Evolutionary conservation across 2,888 invertebrate genomes (phyloP), one percentile per base, ranked within the genome.

Genomic region (Diplazon laetatorius): DNA sequence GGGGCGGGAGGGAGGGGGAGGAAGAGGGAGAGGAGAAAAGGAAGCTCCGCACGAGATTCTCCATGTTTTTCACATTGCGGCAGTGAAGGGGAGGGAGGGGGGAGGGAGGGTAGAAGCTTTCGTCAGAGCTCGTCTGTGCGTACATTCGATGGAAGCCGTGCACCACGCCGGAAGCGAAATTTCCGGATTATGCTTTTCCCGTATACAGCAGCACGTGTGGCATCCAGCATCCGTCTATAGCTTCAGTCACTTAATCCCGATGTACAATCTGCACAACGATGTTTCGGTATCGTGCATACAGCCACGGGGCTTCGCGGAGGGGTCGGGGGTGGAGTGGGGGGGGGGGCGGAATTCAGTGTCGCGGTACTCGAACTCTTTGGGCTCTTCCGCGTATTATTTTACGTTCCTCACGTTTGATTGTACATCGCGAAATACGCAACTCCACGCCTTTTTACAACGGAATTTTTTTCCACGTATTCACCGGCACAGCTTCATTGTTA

Each of bases 151-250:
- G 22, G 16, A 39, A 52, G 39, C 42, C 35, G 44, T 8, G 18
- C 52, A 12, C 52, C 55, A 57, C 20, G 80, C 83, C 83, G 81
- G 84, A 81, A 85, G 84, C 82, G 69, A 86, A 83, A 86, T 87
- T 84, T 85, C 81, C 83, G 83, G 82, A 84, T 84, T 82, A 82
- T 80, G 82, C 82, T 81, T 77, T 70, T 70, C 73, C n/a, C 39
- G 25, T 76, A 57, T 65, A 35, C 20, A 18, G 22, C 35, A 35
- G 37, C 22, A 14, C 50, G 62, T 42, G 60, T 60, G 60, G 4
- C 52, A 52, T 16, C 55, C 48, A 55, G 25, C 52, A 65, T 35
- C 30, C 48, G 39, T 37, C 60, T 72, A 6, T 30, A 59, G 68
- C 16, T n/a, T 37, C 39, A 62, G 62, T 30, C 60, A 70, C 52